phyloP scores from a whole-genome alignment of 2,888 invertebrate species.

The Lobophora halterata region DNA sequence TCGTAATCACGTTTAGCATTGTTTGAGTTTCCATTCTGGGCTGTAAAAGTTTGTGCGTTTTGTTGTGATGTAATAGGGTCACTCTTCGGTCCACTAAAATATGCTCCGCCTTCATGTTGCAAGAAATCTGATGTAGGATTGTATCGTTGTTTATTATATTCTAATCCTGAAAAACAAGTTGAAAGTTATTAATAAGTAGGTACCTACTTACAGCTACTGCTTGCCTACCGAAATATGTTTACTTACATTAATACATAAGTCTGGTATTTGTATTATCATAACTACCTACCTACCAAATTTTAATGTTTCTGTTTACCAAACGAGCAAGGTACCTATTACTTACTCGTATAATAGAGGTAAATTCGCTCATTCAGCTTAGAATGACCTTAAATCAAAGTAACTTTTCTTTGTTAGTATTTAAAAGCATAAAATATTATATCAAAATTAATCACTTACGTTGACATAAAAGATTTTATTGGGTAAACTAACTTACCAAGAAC shows the following conservation, averaged over 20 bases:
- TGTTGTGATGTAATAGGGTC: conserved; percentile 38
- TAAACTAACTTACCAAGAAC: conserved; percentile 11
- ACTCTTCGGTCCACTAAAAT: conserved; percentile 42
- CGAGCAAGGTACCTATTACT: background rate
- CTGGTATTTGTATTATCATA: too few species aligned
- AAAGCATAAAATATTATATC: background rate
- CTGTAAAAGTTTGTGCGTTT: conserved; percentile 16
- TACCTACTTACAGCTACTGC: too few species aligned
- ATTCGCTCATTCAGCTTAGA: background rate
- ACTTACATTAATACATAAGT: too few species aligned
- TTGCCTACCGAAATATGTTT: too few species aligned
- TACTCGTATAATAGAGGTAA: background rate
- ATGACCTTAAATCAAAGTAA: conserved; percentile 3
- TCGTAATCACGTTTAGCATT: conserved; percentile 38
- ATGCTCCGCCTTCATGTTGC: conserved; percentile 57
- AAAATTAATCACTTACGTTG: too few species aligned
- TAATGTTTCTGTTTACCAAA: background rate
- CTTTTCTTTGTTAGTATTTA: conserved; percentile 5
- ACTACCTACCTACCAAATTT: too few species aligned
- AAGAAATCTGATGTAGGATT: conserved; percentile 63
- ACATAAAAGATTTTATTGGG: background rate
- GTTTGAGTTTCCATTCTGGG: conserved; percentile 25
- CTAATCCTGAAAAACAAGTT: conserved; percentile 54
- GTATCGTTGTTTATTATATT: conserved; percentile 45
- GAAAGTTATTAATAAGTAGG: too few species aligned